Percentiles rank a stretch among this genome's conserved stretches.
These are phyloP conservation scores for Caenorhabditis angaria DNA, from an alignment of 2,888 invertebrate species.

Conservation along the genomic window DNA sequence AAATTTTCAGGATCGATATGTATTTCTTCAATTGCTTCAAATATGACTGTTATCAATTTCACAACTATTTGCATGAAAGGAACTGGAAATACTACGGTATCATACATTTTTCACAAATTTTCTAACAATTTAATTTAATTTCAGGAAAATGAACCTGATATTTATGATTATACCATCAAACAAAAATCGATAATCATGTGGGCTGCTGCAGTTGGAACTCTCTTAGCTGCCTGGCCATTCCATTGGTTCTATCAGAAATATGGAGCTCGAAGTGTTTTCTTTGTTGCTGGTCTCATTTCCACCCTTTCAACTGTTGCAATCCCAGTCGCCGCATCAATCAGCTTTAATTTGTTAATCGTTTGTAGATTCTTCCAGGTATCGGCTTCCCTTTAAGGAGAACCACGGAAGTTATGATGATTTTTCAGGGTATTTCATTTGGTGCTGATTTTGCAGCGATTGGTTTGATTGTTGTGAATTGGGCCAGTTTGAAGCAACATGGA, in stretches of 20 bases:
- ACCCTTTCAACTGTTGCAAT: conserved; percentile 60
- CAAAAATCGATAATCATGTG: conserved; percentile 59
- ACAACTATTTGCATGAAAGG: conserved; percentile 66
- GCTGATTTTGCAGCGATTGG: conserved; percentile 69
- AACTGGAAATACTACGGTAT: not conserved
- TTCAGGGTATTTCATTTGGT: conserved; percentile 65
- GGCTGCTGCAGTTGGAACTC: conserved; percentile 62
- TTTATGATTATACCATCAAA: conserved; percentile 39
- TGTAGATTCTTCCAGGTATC: conserved; percentile 63
- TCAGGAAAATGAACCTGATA: conserved; percentile 13
- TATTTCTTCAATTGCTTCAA: conserved; percentile 63
- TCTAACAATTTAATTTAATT: conserved; percentile 1
- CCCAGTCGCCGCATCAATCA: conserved; percentile 47
- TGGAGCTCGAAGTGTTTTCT: conserved; percentile 63
- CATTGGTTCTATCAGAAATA: conserved; percentile 63
- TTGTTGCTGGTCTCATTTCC: conserved; percentile 60
- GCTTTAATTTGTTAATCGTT: conserved; percentile 49
- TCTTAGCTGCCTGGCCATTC: conserved; percentile 62
- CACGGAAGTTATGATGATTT: not conserved
- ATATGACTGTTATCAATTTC: conserved; percentile 67
- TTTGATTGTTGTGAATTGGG: conserved; percentile 66
- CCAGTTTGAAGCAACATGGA: conserved; percentile 63
- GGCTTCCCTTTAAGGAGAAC: not conserved
- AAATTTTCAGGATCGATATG: conserved; percentile 57
- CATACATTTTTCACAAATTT: not conserved